phyloP scores from a whole-genome alignment of 2,888 invertebrate species.

The Phaonia tiefii region DNA sequence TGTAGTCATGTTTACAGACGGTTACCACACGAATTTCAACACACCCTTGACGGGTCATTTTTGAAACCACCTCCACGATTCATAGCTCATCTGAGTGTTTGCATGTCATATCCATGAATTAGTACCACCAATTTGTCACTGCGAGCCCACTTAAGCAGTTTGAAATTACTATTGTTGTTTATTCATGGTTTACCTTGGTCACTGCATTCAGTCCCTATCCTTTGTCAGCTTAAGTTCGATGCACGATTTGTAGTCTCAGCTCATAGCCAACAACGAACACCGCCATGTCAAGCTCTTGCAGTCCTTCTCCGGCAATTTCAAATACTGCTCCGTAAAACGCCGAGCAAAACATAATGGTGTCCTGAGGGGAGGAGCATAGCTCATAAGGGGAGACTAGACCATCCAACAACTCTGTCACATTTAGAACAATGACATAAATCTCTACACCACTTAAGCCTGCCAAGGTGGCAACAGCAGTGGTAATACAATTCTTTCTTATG shows the following conservation, averaged over 20 bases:
- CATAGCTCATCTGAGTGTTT: background rate
- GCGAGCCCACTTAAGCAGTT: background rate
- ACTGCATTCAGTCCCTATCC: conserved; percentile 1
- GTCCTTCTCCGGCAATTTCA: conserved; percentile 47
- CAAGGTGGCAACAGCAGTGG: background rate
- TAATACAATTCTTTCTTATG: background rate
- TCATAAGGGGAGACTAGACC: background rate
- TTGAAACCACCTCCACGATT: background rate
- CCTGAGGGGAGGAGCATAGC: background rate
- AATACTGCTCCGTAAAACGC: conserved; percentile 29
- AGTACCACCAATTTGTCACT: conserved; percentile 7
- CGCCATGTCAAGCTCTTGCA: conserved; percentile 17
- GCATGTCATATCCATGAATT: background rate
- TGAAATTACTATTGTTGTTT: conserved; percentile 20
- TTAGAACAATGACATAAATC: conserved; percentile 10
- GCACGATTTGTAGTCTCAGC: background rate
- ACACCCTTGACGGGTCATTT: background rate
- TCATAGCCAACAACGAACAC: background rate
- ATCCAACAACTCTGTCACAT: background rate
- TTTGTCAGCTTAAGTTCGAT: conserved; percentile 12
- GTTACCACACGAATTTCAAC: no score
- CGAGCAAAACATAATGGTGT: no score
- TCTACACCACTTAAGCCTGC: background rate
- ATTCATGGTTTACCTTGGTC: background rate
- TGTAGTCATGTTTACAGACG: no score